Evolutionary conservation across 1,140 invertebrate species (phyloP).

Genomic region (Melitaea cinxia): DNA sequence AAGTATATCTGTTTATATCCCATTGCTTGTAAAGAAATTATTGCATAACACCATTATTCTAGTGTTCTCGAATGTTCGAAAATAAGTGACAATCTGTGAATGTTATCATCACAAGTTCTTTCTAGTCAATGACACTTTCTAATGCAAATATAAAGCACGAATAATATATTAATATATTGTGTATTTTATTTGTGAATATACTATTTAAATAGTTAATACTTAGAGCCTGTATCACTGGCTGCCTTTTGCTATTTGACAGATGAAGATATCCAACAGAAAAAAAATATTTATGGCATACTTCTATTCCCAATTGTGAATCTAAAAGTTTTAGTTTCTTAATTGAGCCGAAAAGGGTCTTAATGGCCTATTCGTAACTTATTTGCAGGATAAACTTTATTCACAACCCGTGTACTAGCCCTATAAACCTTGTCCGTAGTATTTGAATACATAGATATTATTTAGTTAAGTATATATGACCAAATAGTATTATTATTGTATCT

Average conservation of each 20-base stretch:
- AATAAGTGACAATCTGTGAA: background rate
- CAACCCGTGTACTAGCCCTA: no score
- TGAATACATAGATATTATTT: background rate
- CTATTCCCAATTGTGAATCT: no score
- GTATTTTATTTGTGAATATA: constrained; percentile 5
- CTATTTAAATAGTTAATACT: background rate
- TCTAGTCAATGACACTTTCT: constrained; percentile 6
- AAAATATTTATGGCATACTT: no score
- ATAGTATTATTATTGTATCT: constrained; percentile 10
- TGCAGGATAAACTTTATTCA: no score
- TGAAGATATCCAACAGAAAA: no score
- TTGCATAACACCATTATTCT: background rate
- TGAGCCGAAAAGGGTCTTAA: no score
- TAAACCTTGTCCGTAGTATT: background rate
- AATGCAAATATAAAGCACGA: background rate
- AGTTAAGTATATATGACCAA: background rate
- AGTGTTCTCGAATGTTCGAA: background rate
- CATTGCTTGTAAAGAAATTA: background rate
- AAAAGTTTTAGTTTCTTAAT: no score
- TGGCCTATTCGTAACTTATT: no score
- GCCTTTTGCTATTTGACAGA: no score
- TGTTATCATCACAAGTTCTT: background rate
- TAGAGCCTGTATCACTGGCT: no score
- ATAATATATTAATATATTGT: background rate
- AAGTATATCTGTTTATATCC: background rate